Evolutionary conservation across 2,113 vertebrate genomes (phyloP).

Genomic region (Zootoca vivipara): DNA sequence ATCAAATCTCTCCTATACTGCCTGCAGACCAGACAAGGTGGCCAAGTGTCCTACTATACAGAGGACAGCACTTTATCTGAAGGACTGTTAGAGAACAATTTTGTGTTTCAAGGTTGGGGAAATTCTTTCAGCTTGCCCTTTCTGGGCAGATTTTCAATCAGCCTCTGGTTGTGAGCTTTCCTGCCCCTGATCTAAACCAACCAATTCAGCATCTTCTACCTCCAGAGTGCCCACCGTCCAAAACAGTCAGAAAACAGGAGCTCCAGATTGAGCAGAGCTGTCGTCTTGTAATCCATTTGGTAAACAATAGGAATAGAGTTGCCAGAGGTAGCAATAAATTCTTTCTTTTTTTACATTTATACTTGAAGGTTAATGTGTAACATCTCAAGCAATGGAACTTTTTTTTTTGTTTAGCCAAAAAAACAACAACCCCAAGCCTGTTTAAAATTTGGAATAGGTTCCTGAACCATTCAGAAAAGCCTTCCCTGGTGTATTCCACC

Average conservation of each 20-base stretch:
- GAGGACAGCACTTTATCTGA: too few relatives aligned
- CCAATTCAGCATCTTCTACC: not conserved
- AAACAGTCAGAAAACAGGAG: not conserved
- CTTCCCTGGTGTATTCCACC: slow-evolving; percentile 57
- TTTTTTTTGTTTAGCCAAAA: slow-evolving; percentile 51
- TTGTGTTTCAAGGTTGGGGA: too few relatives aligned
- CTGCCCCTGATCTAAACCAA: not conserved
- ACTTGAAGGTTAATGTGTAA: slow-evolving; percentile 39
- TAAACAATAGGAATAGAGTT: not conserved
- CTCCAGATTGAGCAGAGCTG: not conserved
- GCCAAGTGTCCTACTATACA: not conserved
- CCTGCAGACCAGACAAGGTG: not conserved
- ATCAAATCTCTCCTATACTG: not conserved
- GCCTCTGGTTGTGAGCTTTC: too few relatives aligned
- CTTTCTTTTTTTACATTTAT: not conserved
- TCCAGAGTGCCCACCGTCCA: not conserved
- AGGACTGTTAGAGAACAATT: too few relatives aligned
- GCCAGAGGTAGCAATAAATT: not conserved
- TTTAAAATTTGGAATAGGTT: slow-evolving; percentile 62
- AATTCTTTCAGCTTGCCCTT: too few relatives aligned
- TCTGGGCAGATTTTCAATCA: too few relatives aligned
- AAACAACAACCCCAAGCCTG: slow-evolving; percentile 53
- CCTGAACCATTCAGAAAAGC: slow-evolving; percentile 46
- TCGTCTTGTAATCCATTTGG: not conserved
- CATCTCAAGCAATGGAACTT: slow-evolving; percentile 5